These are phyloP conservation scores for Xyliphius kryptos DNA, from an alignment of 2,113 vertebrate species.

Conservation along the genomic window DNA sequence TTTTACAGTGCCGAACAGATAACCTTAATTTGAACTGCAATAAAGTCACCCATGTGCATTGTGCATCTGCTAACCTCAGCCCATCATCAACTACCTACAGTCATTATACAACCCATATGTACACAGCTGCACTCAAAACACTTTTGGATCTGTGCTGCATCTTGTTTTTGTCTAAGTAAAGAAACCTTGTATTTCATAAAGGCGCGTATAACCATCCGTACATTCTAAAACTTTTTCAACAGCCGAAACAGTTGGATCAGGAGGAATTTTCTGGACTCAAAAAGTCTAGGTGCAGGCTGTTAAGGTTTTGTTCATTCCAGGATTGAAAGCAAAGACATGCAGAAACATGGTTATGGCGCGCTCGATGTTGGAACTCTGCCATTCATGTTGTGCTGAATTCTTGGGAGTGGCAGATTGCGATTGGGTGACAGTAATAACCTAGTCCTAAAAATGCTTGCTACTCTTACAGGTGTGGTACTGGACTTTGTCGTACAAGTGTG, in stretches of 20 bases:
- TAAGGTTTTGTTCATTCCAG: no score
- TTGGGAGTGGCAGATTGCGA: slow-evolving; percentile 47
- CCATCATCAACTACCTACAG: not conserved
- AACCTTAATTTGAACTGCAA: slow-evolving; percentile 57
- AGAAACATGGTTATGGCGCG: slow-evolving; percentile 36
- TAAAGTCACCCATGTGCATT: slow-evolving; percentile 53
- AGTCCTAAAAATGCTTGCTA: slow-evolving; percentile 9
- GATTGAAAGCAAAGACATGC: no score
- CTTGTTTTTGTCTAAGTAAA: no score
- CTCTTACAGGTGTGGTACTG: slow-evolving; percentile 40
- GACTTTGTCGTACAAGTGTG: no score
- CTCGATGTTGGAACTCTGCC: slow-evolving; percentile 44
- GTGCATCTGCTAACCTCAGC: slow-evolving; percentile 36
- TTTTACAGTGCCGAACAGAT: slow-evolving; percentile 55
- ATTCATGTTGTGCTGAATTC: slow-evolving; percentile 35
- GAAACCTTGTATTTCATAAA: no score
- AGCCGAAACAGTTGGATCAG: no score
- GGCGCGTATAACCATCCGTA: no score
- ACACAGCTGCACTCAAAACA: no score
- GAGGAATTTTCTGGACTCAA: no score
- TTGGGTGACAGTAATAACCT: slow-evolving; percentile 42
- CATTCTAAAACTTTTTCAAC: no score
- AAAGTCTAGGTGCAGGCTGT: no score
- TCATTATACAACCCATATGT: slow-evolving; percentile 15
- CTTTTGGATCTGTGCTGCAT: no score